Percentiles rank a stretch among this genome's conserved stretches.
Evolutionary conservation across 2,113 vertebrate species (phyloP).

Genomic region (Tychaedon coryphoeus): DNA sequence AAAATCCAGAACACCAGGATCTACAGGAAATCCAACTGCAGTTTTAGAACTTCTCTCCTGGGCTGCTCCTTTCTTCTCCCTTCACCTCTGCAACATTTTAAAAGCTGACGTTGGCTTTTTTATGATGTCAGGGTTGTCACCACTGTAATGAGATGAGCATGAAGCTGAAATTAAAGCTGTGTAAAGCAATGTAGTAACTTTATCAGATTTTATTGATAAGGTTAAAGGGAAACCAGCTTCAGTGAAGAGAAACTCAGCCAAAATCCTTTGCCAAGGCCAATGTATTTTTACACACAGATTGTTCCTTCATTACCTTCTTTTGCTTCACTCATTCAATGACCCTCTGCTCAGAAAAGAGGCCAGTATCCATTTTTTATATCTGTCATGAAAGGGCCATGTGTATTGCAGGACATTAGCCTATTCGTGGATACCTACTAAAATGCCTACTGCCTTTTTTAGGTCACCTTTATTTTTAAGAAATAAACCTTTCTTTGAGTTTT

Average conservation of each 20-base stretch:
- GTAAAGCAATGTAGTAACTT: not conserved
- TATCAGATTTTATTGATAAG: not conserved
- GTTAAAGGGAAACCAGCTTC: not conserved
- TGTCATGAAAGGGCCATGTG: accelerated
- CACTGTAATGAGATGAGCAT: not conserved
- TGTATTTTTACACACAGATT: not conserved
- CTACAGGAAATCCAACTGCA: not conserved
- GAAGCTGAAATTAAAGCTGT: not conserved
- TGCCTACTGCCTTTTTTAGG: not conserved
- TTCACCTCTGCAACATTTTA: not conserved
- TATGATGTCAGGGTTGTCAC: not conserved
- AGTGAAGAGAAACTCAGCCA: not conserved
- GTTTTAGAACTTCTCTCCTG: not conserved
- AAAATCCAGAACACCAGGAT: not conserved
- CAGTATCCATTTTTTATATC: not conserved
- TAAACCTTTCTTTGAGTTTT: not conserved
- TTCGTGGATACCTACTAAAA: not conserved
- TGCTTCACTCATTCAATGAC: not conserved
- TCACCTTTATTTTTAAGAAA: not conserved
- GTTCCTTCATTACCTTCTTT: not conserved
- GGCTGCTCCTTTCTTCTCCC: not conserved
- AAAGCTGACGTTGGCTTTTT: not conserved
- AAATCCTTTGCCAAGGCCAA: not conserved
- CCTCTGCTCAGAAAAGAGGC: not conserved
- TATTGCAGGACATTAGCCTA: not conserved